Evolutionary conservation across 2,113 vertebrate species (phyloP).

Genomic region (Montifringilla adamsi): DNA sequence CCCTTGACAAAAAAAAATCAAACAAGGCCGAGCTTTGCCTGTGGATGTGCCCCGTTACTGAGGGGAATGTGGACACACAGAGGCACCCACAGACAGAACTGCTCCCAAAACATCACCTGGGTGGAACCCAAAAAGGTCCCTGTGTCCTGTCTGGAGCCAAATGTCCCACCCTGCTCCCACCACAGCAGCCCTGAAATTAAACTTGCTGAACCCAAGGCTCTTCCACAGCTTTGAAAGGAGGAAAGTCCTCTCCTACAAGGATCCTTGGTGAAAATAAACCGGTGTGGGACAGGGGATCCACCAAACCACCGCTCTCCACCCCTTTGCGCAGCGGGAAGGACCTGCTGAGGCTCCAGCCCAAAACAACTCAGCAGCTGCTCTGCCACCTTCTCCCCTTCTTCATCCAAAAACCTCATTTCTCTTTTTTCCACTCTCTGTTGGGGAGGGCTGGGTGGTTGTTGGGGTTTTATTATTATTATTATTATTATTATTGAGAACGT

Average conservation of each 20-base stretch:
- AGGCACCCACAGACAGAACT: neutral
- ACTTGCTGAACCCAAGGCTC: neutral
- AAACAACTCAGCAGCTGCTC: neutral
- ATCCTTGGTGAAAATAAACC: neutral
- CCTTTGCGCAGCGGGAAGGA: neutral
- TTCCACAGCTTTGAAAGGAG: neutral
- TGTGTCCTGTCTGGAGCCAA: neutral
- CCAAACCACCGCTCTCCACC: neutral
- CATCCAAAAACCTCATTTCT: neutral
- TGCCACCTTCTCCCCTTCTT: neutral
- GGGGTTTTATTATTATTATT: neutral
- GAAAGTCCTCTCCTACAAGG: neutral
- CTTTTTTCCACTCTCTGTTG: neutral
- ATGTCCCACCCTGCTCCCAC: neutral
- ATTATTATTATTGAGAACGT: neutral
- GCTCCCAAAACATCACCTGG: neutral
- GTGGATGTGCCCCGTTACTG: accelerated
- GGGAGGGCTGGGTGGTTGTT: neutral
- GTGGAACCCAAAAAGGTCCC: neutral
- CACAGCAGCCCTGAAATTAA: neutral
- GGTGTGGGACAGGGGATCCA: neutral
- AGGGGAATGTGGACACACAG: neutral
- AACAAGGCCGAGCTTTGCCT: neutral
- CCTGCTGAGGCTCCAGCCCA: neutral
- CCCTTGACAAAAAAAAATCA: neutral